A percentile compares a stretch with the other conserved stretches of the same genome.
These are phyloP conservation scores for Enteromius viviparus DNA, from an alignment of 2,797 vertebrate genomes.

Conservation along the genomic window DNA sequence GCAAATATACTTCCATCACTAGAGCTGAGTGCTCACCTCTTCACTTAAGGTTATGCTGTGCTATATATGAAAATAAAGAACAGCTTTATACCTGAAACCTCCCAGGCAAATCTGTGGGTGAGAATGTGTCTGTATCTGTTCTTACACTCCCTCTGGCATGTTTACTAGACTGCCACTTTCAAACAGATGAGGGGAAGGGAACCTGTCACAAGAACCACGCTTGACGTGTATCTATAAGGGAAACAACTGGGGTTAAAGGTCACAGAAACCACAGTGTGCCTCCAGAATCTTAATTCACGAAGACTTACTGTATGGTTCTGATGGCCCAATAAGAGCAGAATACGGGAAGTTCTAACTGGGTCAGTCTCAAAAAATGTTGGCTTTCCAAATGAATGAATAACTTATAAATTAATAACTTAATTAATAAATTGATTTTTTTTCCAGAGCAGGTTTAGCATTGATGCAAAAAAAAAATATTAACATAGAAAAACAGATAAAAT, in stretches of 20 bases:
- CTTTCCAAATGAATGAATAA: background rate
- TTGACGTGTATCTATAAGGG: constrained; percentile 14
- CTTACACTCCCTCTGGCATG: constrained; percentile 36
- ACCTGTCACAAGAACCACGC: constrained; percentile 40
- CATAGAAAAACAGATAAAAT: too few species aligned
- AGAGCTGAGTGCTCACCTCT: constrained; percentile 19
- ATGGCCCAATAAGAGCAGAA: background rate
- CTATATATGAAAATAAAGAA: constrained; percentile 20
- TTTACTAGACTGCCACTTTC: constrained; percentile 44
- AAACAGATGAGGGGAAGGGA: constrained; percentile 37
- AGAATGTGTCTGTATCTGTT: constrained; percentile 28
- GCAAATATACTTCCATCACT: constrained; percentile 7
- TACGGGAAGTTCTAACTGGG: background rate
- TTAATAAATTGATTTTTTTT: background rate
- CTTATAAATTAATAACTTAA: background rate
- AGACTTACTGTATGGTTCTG: background rate
- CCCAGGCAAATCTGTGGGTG: constrained; percentile 10
- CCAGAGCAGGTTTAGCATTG: too few species aligned
- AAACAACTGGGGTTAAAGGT: constrained; percentile 42
- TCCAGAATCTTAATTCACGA: background rate
- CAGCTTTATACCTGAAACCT: background rate
- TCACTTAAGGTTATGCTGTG: constrained; percentile 22
- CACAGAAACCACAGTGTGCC: constrained; percentile 6
- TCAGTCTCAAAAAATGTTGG: background rate
- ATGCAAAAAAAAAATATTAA: too few species aligned